Percentiles rank a stretch among this genome's conserved stretches.
Conservation (phyloP, 2,888 invertebrate genomes). For the Coleophora flavipennella region DNA sequence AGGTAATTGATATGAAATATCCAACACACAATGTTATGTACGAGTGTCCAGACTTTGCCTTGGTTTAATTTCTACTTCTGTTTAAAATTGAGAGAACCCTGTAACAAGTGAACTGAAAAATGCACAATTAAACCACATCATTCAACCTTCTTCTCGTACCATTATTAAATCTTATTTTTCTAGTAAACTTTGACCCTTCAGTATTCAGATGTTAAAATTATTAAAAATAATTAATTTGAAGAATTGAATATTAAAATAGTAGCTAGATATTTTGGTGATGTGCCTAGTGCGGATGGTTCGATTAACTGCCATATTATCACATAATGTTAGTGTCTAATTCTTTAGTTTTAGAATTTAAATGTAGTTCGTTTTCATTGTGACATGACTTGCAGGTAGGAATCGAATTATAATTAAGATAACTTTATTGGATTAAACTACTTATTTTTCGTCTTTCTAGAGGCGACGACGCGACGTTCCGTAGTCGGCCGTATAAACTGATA, state of each 20-base stretch:
- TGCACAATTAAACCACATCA: no score
- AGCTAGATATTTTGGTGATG: constrained; percentile 37
- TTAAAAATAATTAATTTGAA: constrained; percentile 36
- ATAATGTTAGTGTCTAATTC: constrained; percentile 61
- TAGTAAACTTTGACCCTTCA: no score
- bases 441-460: constrained; percentile 26
- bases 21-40: constrained; percentile 59
- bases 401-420: constrained; percentile 56
- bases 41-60: constrained; percentile 24
- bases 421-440: constrained; percentile 37
- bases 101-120: no score
- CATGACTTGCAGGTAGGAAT: constrained; percentile 59
- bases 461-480: no score
- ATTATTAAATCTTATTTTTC: no score
- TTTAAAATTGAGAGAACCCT: no score
- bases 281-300: constrained; percentile 66
- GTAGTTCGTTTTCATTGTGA: constrained; percentile 51
- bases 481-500: no score
- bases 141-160: no score
- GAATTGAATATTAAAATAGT: constrained; percentile 41
- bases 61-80: no score
- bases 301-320: constrained; percentile 72
- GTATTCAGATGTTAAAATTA: no score
- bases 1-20: constrained; percentile 40
- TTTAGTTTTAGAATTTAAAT: constrained; percentile 57